Evolutionary conservation across 1,140 invertebrate genomes (phyloP).

Genomic region (Leptoteleia sp.): DNA sequence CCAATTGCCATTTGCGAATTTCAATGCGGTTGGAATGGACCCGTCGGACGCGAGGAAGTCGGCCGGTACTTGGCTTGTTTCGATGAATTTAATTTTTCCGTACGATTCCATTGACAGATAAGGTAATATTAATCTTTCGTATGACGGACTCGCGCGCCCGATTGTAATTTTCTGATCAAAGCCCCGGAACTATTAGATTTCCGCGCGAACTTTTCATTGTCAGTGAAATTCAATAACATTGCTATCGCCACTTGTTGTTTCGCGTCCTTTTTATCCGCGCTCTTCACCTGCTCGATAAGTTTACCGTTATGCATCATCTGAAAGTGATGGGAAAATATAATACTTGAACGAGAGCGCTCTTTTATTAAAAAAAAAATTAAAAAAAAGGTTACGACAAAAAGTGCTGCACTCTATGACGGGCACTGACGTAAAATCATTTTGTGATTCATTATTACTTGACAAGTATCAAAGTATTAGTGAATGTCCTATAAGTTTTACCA

Average conservation of each 20-base stretch:
- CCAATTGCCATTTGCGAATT: constrained; percentile 3
- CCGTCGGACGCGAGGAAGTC: no score
- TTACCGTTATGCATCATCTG: constrained; percentile 26
- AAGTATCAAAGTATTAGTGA: no score
- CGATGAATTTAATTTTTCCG: constrained; percentile 20
- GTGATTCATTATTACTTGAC: no score
- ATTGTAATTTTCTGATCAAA: constrained; percentile 39
- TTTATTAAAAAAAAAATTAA: no score
- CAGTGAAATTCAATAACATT: constrained; percentile 59
- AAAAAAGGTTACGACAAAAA: no score
- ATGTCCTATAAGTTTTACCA: no score
- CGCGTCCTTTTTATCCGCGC: constrained; percentile 31
- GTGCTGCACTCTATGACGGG: no score
- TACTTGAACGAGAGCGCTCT: not conserved
- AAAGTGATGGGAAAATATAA: not conserved
- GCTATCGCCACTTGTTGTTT: constrained; percentile 36
- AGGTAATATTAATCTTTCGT: constrained; percentile 50
- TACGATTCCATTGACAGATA: constrained; percentile 16
- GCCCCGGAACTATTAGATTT: constrained; percentile 45
- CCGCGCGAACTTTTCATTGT: constrained; percentile 52
- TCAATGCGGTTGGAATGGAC: not conserved
- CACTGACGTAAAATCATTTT: no score
- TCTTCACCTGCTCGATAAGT: constrained; percentile 11
- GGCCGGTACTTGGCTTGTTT: constrained; percentile 2
- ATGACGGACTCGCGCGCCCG: constrained; percentile 1